Conservation (phyloP, 2,888 invertebrate species). For the Aquatica leii region DNA sequence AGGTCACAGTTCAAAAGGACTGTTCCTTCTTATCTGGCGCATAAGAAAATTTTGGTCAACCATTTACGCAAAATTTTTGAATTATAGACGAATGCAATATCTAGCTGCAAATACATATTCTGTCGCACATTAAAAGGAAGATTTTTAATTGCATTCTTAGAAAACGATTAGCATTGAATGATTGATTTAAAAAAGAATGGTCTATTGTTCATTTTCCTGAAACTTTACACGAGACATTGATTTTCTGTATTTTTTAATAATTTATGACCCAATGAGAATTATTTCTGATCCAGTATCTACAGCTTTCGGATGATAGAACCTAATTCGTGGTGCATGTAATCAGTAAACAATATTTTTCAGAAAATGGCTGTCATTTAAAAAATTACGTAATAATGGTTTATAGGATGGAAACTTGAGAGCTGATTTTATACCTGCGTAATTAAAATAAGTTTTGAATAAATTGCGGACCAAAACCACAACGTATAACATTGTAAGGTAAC, state of each 20-base stretch:
- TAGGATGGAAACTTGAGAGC: too few relatives aligned
- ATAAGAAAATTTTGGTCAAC: too few relatives aligned
- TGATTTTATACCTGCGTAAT: too few relatives aligned
- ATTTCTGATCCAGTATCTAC: not conserved
- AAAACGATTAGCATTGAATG: constrained; percentile 8
- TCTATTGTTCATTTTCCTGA: too few relatives aligned
- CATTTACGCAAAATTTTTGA: constrained; percentile 28
- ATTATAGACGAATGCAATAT: constrained; percentile 25
- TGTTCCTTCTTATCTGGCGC: not conserved
- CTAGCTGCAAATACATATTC: constrained; percentile 26
- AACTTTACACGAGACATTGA: too few relatives aligned
- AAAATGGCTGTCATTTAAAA: not conserved
- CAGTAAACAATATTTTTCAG: not conserved
- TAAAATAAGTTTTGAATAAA: too few relatives aligned
- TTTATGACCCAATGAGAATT: not conserved
- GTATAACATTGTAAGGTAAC: too few relatives aligned
- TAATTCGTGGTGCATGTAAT: too few relatives aligned
- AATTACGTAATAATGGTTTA: not conserved
- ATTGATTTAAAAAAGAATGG: too few relatives aligned
- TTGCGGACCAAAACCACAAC: too few relatives aligned
- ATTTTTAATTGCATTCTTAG: constrained; percentile 23
- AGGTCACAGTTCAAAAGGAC: not conserved
- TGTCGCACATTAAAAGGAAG: constrained; percentile 27
- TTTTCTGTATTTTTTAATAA: too few relatives aligned
- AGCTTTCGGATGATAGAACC: not conserved